Base-by-base conservation (phyloP, 2,888 invertebrate species). In the Polymixis lichenea region DNA sequence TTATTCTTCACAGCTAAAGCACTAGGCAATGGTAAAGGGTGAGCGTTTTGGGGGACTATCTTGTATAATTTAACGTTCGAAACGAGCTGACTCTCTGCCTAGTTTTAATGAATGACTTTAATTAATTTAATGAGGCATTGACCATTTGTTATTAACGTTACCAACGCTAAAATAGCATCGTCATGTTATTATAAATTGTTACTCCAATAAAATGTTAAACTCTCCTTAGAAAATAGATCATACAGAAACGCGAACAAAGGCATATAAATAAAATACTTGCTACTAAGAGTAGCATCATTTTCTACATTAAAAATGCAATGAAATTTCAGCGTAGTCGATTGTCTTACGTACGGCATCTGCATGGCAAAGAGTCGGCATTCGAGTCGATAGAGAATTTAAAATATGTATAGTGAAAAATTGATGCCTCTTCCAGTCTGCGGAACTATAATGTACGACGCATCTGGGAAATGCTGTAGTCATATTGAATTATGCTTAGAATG, bases 281-380 rank as follows among this genome's bases (percentile, higher is more conserved):
- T 17, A 49, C 51, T 80, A 70, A 77, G 67, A 77, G 61, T 38
- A 70, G 56, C 68, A 73, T 68, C 61, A 68, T 72, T 83, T 77
- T 56, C 55, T 28, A 70, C 70, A 87, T 86, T 79, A 87, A 87
- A 86, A 87, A 87, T 87, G 82, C 86, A 86, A 87, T 84, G 80
- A 77, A 87, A 87, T 79, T 86, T 81, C 62, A 67, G 75, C 61
- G 49, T 68, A 66, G 66, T 75, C 80, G 66, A 84, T 86, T 86
- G 75, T 87, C 85, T 87, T 87, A 81, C 49, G 75, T 64, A 61
- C 53, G 62, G 28, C 60, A 87, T 87, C 75, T 86, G 78, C 87
- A 87, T 87, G 49, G 56, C 83, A 87, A 87, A 87, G 87, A 80
- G 78, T 28, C n/a, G 17, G 22, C 80, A 75, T 77, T 51, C 67